Base-by-base conservation (phyloP, 1,140 invertebrate genomes). In the Ceratosolen fusciceps region DNA sequence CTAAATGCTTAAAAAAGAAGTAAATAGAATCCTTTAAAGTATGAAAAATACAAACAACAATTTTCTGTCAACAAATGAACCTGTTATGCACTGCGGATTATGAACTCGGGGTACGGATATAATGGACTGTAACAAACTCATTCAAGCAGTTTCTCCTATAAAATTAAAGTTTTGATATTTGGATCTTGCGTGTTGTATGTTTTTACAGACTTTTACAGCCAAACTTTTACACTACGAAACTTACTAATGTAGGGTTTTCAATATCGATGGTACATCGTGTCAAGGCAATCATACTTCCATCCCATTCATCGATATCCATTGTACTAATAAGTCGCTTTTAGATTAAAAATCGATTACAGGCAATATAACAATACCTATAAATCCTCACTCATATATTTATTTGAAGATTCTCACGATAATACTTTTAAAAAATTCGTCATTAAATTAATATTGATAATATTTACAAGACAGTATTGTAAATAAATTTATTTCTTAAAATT, bases 171-270 rank as follows among this genome's bases (percentile, higher is more conserved):
- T 84, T 84, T 82, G 77, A 84, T 84, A 84, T 74, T 80, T 79
- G 81, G 77, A 75, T 82, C 81, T 84, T 84, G 82, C 74, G 73
- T 54, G 71, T 84, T 84, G 81, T 84, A 84, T 82, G 83, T 81
- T 84, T 84, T 82, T 84, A 84, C 83, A 82, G 80, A 82, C 75
- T 81, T 84, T 84, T 83, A 81, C 82, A 81, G 74, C 81, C 82
- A 76, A 67, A 77, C 74, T 82, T 82, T 73, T 79, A 80, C 79
- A 82, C 68, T 80, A 77, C 37, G 70, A 77, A 68, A 80, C 72
- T 75, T 80, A 70, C 71, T 70, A 80, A 34, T 74, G 54, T 80
- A 80, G 54, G 47, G 52, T 79, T 74, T 67, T 74, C 58, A 5
- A 74, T 79, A 77, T 75, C 67, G 60, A 79, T 79, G 62, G 72